Percentiles rank a stretch among this genome's conserved stretches.
phyloP scores from a whole-genome alignment of 2,797 vertebrate genomes.

The Anguilla anguilla region DNA sequence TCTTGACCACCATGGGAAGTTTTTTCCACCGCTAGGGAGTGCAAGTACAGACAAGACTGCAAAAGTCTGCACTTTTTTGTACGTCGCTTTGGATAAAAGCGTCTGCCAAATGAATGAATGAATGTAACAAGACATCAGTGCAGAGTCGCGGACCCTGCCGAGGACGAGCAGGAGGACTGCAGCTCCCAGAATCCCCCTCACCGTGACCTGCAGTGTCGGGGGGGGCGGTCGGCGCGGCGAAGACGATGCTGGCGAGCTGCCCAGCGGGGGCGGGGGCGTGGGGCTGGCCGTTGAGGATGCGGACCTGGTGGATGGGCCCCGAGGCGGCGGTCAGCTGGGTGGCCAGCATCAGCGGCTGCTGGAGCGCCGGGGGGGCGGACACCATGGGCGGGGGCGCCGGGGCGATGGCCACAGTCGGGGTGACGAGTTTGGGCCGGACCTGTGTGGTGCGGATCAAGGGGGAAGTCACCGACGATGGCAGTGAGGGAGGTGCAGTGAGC shows the following conservation, averaged over 20 bases:
- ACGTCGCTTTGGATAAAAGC: no score
- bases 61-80: no score
- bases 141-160: no score
- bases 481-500: not conserved
- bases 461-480: not conserved
- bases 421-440: constrained; percentile 85
- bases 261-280: constrained; percentile 55
- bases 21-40: no score
- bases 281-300: constrained; percentile 84
- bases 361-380: constrained; percentile 80
- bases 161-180: no score
- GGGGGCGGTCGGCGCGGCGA: constrained; percentile 76
- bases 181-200: no score
- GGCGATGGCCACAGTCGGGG: constrained; percentile 84
- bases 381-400: constrained; percentile 81
- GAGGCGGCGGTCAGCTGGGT: constrained; percentile 81
- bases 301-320: constrained; percentile 85
- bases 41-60: no score
- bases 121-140: no score
- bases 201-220: constrained; percentile 69
- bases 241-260: constrained; percentile 52
- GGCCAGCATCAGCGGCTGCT: constrained; percentile 84
- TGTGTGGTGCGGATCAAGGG: constrained; percentile 43
- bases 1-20: no score
- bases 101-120: no score